phyloP scores from a whole-genome alignment of 1,140 invertebrate genomes.

The Triops cancriformis region DNA sequence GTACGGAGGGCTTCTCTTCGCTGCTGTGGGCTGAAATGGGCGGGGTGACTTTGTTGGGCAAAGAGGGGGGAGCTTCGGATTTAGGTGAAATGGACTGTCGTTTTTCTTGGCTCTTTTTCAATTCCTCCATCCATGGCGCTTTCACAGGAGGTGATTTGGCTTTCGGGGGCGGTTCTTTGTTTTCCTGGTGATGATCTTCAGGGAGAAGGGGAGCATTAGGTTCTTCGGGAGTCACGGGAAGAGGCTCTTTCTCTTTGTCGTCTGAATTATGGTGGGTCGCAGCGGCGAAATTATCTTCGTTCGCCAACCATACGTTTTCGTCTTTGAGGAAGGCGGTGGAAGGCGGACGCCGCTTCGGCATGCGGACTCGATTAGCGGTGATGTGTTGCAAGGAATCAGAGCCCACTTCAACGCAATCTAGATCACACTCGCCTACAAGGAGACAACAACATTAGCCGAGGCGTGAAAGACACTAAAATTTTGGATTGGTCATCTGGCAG shows the following conservation, averaged over 20 bases:
- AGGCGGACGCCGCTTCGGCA: constrained; percentile 53
- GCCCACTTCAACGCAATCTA: constrained; percentile 50
- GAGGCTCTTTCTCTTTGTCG: constrained; percentile 19
- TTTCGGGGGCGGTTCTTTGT: constrained; percentile 21
- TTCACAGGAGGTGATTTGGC: constrained; percentile 22
- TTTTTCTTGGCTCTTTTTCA: constrained; percentile 30
- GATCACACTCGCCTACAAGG: constrained; percentile 39
- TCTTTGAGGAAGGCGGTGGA: constrained; percentile 43
- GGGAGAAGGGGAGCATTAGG: neutral
- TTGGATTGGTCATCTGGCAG: neutral
- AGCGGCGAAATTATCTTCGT: neutral
- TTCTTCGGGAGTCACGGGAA: constrained; percentile 7
- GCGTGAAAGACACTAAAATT: no score
- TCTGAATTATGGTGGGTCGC: neutral
- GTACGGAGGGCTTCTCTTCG: neutral
- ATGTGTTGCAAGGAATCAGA: constrained; percentile 51
- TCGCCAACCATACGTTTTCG: constrained; percentile 15
- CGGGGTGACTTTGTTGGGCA: neutral
- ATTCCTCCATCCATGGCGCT: constrained; percentile 30
- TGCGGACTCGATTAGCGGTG: constrained; percentile 53
- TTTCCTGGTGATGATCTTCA: neutral
- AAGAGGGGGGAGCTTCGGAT: neutral
- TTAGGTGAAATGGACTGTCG: constrained; percentile 22
- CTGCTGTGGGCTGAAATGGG: neutral
- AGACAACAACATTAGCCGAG: neutral